These are phyloP conservation scores for Phataginus tricuspis DNA, from an alignment of 2,797 vertebrate genomes.

Conservation along the genomic window DNA sequence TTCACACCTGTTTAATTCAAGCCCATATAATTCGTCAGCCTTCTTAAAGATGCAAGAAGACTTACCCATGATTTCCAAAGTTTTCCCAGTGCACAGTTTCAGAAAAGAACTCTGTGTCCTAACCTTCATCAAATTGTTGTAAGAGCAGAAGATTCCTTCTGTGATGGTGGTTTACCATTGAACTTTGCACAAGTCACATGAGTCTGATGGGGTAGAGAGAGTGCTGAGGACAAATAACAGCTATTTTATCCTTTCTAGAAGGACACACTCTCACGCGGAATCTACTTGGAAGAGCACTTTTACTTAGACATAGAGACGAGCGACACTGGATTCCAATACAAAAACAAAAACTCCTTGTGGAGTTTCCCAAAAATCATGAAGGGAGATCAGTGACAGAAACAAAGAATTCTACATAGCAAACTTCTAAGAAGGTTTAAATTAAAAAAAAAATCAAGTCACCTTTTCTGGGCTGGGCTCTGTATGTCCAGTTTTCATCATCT, in stretches of 20 bases:
- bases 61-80: neutral
- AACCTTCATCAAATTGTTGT: neutral
- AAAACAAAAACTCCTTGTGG: neutral
- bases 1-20: slow-evolving; percentile 17
- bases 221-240: neutral
- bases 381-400: slow-evolving; percentile 15
- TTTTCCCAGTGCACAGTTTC: neutral
- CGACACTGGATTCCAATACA: neutral
- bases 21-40: neutral
- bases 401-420: slow-evolving; percentile 36
- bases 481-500: slow-evolving; percentile 93
- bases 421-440: neutral
- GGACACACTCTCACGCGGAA: neutral
- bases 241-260: neutral
- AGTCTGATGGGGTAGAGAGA: rapidly evolving
- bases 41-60: neutral
- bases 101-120: neutral
- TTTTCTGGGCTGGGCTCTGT: slow-evolving; percentile 91
- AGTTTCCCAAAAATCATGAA: neutral
- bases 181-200: slow-evolving; percentile 48
- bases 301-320: neutral
- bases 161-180: rapidly evolving
- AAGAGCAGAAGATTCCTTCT: neutral
- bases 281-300: neutral
- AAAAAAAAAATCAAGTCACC: slow-evolving; percentile 87